Evolutionary conservation across 2,797 vertebrate species (phyloP).

Genomic region (Triplophysa bombifrons): DNA sequence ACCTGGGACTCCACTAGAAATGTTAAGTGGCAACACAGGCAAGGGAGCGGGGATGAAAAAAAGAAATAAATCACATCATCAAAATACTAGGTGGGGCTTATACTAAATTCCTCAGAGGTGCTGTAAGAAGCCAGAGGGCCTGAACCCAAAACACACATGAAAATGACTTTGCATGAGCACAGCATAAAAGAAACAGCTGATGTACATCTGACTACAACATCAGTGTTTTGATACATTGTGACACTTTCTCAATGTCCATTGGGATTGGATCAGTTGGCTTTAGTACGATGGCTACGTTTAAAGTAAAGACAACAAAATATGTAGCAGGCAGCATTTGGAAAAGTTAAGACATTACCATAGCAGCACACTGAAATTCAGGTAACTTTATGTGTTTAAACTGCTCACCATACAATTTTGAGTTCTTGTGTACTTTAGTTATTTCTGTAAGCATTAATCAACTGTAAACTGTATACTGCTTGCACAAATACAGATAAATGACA

Average conservation of each 20-base stretch:
- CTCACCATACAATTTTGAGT: neutral
- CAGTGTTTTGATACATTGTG: constrained; percentile 4
- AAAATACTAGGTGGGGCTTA: neutral
- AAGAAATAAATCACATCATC: neutral
- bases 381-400: neutral
- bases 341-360: neutral
- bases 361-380: neutral
- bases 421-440: neutral
- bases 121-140: constrained; percentile 19
- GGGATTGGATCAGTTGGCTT: neutral
- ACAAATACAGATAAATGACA: neutral
- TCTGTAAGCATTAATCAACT: neutral
- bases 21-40: constrained; percentile 3
- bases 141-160: constrained; percentile 39
- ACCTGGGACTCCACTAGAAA: constrained; percentile 12
- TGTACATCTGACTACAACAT: neutral
- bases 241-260: constrained; percentile 16
- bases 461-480: neutral
- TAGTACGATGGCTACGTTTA: neutral
- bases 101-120: constrained; percentile 35
- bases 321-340: too few species aligned
- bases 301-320: neutral
- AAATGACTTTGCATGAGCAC: constrained; percentile 37
- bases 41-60: neutral
- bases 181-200: neutral